These are phyloP conservation scores for Acrossocheilus fasciatus DNA, from an alignment of 2,797 vertebrate genomes.

Conservation along the genomic window DNA sequence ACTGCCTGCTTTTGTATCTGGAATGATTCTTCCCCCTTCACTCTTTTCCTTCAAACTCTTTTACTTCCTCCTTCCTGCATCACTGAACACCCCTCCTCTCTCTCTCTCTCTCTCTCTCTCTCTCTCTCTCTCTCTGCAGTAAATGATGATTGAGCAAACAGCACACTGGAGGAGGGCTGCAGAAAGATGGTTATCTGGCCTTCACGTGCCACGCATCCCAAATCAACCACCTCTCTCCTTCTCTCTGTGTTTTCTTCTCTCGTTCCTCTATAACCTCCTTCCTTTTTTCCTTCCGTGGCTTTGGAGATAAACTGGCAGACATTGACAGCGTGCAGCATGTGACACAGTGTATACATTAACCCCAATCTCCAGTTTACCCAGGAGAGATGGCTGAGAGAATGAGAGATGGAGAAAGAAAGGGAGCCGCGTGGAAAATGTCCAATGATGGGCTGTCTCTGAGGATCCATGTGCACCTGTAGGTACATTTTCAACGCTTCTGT, in stretches of 20 bases:
- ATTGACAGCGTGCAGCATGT: constrained; percentile 29
- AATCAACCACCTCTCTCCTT: constrained; percentile 63
- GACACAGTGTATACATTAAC: constrained; percentile 38
- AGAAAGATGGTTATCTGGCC: constrained; percentile 79
- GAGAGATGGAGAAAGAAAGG: constrained; percentile 22
- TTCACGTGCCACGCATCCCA: constrained; percentile 74
- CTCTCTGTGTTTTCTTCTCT: constrained; percentile 32
- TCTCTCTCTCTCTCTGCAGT: constrained; percentile 74
- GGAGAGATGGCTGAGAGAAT: constrained; percentile 24
- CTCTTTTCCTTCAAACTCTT: constrained; percentile 64
- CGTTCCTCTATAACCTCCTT: background rate
- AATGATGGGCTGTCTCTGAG: constrained; percentile 20
- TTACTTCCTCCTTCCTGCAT: constrained; percentile 61
- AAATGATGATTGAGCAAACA: constrained; percentile 80
- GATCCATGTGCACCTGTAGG: constrained; percentile 38
- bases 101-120: constrained; percentile 46
- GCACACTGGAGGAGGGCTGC: constrained; percentile 69
- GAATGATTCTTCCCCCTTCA: constrained; percentile 48
- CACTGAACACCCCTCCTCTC: constrained; percentile 37
- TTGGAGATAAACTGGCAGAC: constrained; percentile 39
- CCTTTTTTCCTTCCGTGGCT: constrained; percentile 20
- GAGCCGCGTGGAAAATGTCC: constrained; percentile 4
- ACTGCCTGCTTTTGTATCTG: constrained; percentile 54
- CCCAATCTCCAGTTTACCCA: constrained; percentile 43
- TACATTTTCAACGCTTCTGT: constrained; percentile 30